Evolutionary conservation across 1,140 invertebrate species (phyloP).

Genomic region (Tenebrio molitor): DNA sequence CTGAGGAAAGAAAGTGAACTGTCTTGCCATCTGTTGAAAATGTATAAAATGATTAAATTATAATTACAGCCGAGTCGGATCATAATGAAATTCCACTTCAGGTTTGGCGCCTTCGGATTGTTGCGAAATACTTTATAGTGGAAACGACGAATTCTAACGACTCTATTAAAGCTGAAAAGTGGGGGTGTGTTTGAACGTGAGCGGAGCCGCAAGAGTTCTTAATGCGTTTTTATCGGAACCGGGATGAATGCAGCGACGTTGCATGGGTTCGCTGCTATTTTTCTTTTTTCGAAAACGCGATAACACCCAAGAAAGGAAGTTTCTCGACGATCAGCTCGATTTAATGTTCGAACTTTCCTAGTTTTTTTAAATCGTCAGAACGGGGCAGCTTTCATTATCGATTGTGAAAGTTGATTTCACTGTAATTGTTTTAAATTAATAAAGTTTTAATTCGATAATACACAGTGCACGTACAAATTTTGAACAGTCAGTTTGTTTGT

Average conservation of each 20-base stretch:
- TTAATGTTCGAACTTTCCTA: conserved; percentile 5
- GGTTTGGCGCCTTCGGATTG: conserved; percentile 44
- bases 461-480: not conserved
- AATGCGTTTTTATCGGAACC: conserved; percentile 27
- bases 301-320: not conserved
- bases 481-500: not conserved
- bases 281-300: conserved; percentile 11
- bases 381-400: conserved; percentile 1
- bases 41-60: conserved; percentile 57
- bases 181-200: conserved; percentile 25
- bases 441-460: not conserved
- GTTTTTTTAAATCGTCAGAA: conserved; percentile 6
- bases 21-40: conserved; percentile 55
- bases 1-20: conserved; percentile 50
- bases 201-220: conserved; percentile 28
- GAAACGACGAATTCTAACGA: conserved; percentile 24
- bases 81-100: conserved; percentile 55
- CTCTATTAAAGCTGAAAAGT: conserved; percentile 33
- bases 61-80: conserved; percentile 49
- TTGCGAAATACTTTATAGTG: conserved; percentile 36
- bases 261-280: conserved; percentile 11
- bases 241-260: conserved; percentile 18
- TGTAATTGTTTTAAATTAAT: conserved; percentile 20
- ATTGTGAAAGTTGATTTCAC: not conserved
- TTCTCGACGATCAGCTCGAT: not conserved